phyloP scores from a whole-genome alignment of 2,888 invertebrate genomes.

The Oscheius sp. region DNA sequence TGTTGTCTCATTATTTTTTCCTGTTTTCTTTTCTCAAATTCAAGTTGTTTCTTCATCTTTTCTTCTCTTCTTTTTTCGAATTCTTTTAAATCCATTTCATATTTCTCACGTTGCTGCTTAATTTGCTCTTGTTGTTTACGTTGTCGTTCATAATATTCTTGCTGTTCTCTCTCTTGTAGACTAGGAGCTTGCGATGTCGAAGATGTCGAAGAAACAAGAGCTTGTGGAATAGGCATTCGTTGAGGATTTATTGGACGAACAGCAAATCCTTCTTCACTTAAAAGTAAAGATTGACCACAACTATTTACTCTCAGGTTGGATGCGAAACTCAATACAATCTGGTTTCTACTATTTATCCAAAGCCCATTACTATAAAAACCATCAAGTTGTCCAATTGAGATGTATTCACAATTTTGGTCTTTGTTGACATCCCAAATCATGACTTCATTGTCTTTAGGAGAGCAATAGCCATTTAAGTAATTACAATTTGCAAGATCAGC shows the following conservation, averaged over 20 bases:
- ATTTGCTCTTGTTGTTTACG: constrained; percentile 20
- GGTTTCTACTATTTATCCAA: constrained; percentile 46
- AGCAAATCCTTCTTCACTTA: constrained; percentile 42
- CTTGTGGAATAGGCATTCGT: constrained; percentile 23
- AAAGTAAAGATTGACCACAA: constrained; percentile 25
- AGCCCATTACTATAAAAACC: too few relatives aligned
- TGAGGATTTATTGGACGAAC: constrained; percentile 1
- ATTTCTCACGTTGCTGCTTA: background rate
- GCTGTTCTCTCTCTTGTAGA: constrained; percentile 34
- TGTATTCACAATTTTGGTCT: too few relatives aligned
- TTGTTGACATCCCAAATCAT: too few relatives aligned
- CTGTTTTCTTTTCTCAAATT: constrained; percentile 6
- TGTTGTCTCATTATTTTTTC: background rate
- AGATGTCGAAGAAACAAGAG: constrained; percentile 3
- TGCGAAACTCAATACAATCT: constrained; percentile 42
- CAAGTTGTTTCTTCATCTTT: background rate
- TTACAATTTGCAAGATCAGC: background rate
- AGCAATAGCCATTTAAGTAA: too few relatives aligned
- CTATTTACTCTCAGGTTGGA: constrained; percentile 29
- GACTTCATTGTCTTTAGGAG: too few relatives aligned
- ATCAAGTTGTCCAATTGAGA: too few relatives aligned
- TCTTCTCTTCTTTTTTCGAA: background rate
- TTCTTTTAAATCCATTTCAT: background rate
- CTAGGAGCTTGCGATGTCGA: too few relatives aligned
- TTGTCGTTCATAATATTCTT: constrained; percentile 35